These are phyloP conservation scores for Geodia barretti DNA, from an alignment of 37 sponge, comb jelly and placozoan species.

Conservation along the genomic window DNA sequence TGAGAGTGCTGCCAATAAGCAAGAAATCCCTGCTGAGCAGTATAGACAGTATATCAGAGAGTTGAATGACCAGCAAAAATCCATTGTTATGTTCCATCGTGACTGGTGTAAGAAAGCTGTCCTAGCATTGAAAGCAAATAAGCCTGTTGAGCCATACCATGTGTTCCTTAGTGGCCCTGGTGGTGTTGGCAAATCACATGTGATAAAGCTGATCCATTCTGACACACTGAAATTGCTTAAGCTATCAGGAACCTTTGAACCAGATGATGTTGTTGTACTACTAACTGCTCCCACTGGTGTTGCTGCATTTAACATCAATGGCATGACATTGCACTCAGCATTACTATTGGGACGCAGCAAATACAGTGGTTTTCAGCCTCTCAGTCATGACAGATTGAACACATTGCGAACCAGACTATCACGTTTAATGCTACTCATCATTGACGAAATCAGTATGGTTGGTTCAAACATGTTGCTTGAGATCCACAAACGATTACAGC, in stretches of 20 bases:
- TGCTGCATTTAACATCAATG: constrained; percentile 52
- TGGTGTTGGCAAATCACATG: constrained; percentile 54
- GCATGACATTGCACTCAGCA: constrained; percentile 53
- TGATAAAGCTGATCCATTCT: constrained; percentile 36
- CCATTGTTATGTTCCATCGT: constrained; percentile 24
- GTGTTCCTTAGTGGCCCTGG: constrained; percentile 47
- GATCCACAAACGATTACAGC: constrained; percentile 36
- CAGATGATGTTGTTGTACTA: constrained; percentile 35
- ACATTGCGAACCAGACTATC: constrained; percentile 16
- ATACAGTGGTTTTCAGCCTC: constrained; percentile 4
- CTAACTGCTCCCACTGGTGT: constrained; percentile 55
- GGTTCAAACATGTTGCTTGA: constrained; percentile 31
- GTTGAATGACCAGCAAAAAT: too few species aligned
- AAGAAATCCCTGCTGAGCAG: too few species aligned
- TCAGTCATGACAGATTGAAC: constrained; percentile 20
- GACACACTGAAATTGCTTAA: constrained; percentile 25
- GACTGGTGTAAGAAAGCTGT: constrained; percentile 43
- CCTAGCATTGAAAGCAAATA: constrained; percentile 17
- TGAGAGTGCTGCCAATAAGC: too few species aligned
- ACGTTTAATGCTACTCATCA: constrained; percentile 29
- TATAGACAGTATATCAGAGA: too few species aligned
- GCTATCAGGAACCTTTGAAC: constrained; percentile 4
- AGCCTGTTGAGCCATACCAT: constrained; percentile 29
- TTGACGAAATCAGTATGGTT: constrained; percentile 69
- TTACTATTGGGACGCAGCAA: constrained; percentile 18